These are phyloP conservation scores for Xenopus laevis DNA, from an alignment of 2,113 vertebrate genomes.

Conservation along the genomic window DNA sequence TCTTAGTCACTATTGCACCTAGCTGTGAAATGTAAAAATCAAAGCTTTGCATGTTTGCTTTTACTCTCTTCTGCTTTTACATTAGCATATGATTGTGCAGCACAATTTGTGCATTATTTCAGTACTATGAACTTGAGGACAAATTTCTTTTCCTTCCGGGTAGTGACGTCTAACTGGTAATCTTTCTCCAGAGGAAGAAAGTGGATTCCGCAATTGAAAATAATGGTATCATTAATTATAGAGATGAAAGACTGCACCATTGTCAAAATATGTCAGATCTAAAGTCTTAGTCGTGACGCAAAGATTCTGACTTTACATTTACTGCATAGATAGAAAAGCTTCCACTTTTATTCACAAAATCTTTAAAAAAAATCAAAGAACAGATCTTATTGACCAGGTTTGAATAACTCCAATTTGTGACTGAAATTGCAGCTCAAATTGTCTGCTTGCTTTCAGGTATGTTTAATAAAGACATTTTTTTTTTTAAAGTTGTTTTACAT, in stretches of 20 bases:
- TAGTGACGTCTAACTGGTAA: conserved; percentile 49
- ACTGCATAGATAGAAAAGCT: conserved; percentile 47
- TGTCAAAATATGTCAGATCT: conserved; percentile 59
- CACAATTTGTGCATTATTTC: not conserved
- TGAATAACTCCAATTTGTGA: conserved; percentile 53
- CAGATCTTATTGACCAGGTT: conserved; percentile 44
- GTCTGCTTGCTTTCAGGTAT: conserved; percentile 37
- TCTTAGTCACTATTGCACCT: too few species aligned
- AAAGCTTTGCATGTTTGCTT: too few species aligned
- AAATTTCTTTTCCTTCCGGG: not conserved
- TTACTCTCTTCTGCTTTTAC: too few species aligned
- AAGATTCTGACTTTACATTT: conserved; percentile 52
- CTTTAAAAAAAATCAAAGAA: conserved; percentile 62
- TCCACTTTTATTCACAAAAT: conserved; percentile 46
- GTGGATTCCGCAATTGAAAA: conserved; percentile 43
- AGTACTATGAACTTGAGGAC: not conserved
- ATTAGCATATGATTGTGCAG: too few species aligned
- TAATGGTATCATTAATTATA: conserved; percentile 50
- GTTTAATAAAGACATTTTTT: conserved; percentile 25
- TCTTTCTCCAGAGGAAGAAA: not conserved
- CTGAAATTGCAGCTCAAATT: conserved; percentile 51
- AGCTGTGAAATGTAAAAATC: too few species aligned
- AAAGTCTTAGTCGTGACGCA: conserved; percentile 52
- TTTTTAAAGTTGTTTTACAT: conserved; percentile 48
- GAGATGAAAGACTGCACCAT: conserved; percentile 67